Conservation (phyloP, 2,888 invertebrate species). For the Sesamia inferens region DNA sequence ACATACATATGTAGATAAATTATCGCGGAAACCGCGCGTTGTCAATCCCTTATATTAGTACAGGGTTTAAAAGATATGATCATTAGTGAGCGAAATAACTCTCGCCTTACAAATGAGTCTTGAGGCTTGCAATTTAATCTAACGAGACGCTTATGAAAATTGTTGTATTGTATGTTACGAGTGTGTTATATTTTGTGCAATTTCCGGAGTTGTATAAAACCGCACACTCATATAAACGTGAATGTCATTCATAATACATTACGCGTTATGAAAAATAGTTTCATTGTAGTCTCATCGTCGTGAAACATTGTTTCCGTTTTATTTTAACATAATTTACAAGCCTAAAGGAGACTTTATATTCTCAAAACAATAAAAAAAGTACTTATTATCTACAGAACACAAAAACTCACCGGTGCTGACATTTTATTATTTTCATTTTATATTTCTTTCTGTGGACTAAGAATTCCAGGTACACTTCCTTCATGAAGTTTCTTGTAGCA, state of each 20-base stretch:
- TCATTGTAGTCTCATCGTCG: slow-evolving; percentile 3
- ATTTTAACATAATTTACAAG: slow-evolving; percentile 22
- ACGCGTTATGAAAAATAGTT: slow-evolving; percentile 14
- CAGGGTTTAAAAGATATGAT: neutral
- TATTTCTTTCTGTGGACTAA: slow-evolving; percentile 70
- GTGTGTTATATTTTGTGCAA: neutral
- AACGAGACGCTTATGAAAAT: neutral
- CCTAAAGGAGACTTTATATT: slow-evolving; percentile 7
- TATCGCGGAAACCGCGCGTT: neutral
- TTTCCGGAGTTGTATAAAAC: neutral
- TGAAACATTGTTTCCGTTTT: slow-evolving; percentile 39
- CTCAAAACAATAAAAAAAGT: slow-evolving; percentile 26
- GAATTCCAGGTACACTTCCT: slow-evolving; percentile 70
- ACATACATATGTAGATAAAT: neutral
- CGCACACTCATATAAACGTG: neutral
- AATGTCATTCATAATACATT: slow-evolving; percentile 13
- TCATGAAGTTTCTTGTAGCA: slow-evolving; percentile 72
- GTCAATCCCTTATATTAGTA: neutral
- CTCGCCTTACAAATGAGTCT: neutral
- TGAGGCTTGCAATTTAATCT: neutral
- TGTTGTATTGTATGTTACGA: neutral
- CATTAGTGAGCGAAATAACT: neutral
- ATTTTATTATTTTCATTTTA: slow-evolving; percentile 63
- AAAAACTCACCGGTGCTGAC: slow-evolving; percentile 64
- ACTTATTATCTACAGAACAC: slow-evolving; percentile 38